These are phyloP conservation scores for human DNA, from an alignment of 2,113 vertebrate genomes.

Conservation along the genomic window GRCh38 chr5:122321501-122322000, in stretches of 20 bases:
- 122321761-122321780: neutral
- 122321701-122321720: neutral
- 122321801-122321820: neutral
- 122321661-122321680: neutral
- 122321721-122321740: neutral
- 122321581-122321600: neutral
- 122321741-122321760: neutral
- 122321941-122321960: neutral
- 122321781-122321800: neutral
- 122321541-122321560: neutral
- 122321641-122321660: neutral
- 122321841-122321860: neutral
- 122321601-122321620: neutral
- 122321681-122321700: neutral
- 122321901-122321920: neutral
- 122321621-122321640: neutral
- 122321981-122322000: neutral
- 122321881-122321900: neutral
- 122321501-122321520: rapidly evolving
- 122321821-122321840: neutral
- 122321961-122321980: neutral
- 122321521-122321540: neutral
- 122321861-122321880: neutral
- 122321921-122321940: neutral
- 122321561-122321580: neutral